phyloP scores from a whole-genome alignment of 2,797 vertebrate species.

The Megalops cyprinoides region DNA sequence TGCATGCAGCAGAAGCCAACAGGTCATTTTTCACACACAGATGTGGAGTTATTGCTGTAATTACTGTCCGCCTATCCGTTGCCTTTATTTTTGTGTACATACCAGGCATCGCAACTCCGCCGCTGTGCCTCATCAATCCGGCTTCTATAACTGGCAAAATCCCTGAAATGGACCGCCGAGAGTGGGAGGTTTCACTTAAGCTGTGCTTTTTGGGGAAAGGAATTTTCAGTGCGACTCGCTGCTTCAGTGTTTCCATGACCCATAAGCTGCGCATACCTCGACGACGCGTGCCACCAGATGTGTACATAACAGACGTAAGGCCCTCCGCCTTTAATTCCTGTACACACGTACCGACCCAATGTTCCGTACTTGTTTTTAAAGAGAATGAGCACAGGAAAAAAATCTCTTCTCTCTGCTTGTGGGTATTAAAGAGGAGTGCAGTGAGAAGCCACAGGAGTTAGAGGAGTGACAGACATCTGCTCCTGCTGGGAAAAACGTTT shows the following conservation, averaged over 20 bases:
- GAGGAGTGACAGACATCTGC: conserved; percentile 61
- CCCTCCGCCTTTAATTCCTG: conserved; percentile 36
- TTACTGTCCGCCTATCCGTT: conserved; percentile 20
- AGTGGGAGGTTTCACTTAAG: conserved; percentile 46
- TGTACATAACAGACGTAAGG: conserved; percentile 1
- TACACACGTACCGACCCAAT: conserved; percentile 27
- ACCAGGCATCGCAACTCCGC: conserved; percentile 5
- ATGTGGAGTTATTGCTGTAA: background rate
- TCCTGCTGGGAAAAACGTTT: conserved; percentile 52
- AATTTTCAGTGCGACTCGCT: conserved; percentile 53
- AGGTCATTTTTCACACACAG: background rate
- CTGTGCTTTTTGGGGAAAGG: conserved; percentile 54
- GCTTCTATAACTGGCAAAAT: conserved; percentile 2
- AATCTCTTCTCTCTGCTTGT: background rate
- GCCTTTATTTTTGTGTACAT: conserved; percentile 14
- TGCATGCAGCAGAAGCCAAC: background rate
- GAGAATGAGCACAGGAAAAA: background rate
- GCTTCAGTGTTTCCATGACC: conserved; percentile 53
- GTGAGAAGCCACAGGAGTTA: conserved; percentile 32
- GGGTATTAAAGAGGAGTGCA: conserved; percentile 7
- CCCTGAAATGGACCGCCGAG: conserved; percentile 19
- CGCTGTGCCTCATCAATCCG: conserved; percentile 16
- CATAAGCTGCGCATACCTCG: conserved; percentile 62
- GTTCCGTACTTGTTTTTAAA: conserved; percentile 1
- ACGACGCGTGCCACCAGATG: conserved; percentile 20